Percentiles rank a stretch among this genome's conserved stretches.
Conservation (phyloP, 2,888 invertebrate genomes). For the Anodontia alba region DNA sequence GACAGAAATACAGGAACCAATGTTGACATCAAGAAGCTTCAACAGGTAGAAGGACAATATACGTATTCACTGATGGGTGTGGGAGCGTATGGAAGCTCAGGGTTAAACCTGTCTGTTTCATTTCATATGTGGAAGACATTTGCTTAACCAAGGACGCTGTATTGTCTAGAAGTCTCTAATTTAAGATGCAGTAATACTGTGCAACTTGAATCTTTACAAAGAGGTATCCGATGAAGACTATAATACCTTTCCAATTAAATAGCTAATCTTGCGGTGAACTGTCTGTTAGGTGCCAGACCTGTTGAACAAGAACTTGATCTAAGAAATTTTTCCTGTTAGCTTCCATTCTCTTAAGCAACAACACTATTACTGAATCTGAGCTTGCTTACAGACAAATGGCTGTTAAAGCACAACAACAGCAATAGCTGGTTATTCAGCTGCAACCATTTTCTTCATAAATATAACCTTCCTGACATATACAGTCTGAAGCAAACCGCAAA, state of each 20-base stretch:
- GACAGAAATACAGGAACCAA: too few relatives aligned
- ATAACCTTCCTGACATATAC: too few relatives aligned
- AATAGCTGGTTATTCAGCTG: too few relatives aligned
- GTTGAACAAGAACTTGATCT: too few relatives aligned
- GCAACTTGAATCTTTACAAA: neutral
- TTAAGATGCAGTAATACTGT: neutral
- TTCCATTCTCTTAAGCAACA: too few relatives aligned
- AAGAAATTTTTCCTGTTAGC: too few relatives aligned
- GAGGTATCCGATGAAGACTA: neutral
- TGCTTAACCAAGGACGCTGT: neutral
- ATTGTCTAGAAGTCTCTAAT: neutral
- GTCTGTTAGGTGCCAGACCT: neutral
- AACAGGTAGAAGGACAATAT: neutral
- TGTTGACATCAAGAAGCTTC: too few relatives aligned
- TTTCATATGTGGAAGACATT: neutral
- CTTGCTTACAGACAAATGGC: too few relatives aligned
- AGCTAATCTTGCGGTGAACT: neutral
- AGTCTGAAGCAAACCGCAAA: too few relatives aligned
- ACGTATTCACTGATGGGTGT: neutral
- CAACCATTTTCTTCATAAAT: too few relatives aligned
- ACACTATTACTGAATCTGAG: too few relatives aligned
- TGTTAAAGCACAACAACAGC: too few relatives aligned
- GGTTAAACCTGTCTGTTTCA: neutral
- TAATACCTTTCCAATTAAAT: neutral
- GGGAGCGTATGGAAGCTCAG: neutral